Percentiles rank a stretch among this genome's conserved stretches.
Evolutionary conservation across 1,140 invertebrate genomes (phyloP).

Genomic region (Myzus persicae): DNA sequence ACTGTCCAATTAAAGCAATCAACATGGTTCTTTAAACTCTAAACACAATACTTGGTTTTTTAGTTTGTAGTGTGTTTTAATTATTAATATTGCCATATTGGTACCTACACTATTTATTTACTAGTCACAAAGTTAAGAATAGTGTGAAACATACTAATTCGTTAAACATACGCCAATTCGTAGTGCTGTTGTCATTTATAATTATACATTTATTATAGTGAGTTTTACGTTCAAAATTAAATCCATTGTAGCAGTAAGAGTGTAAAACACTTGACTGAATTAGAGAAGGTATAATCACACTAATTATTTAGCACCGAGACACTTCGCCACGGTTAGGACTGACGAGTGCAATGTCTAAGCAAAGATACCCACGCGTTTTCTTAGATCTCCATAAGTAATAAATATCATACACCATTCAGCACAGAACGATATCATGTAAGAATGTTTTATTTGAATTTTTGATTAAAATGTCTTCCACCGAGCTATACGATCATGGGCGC

Average conservation of each 20-base stretch:
- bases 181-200: neutral
- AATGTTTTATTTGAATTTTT: neutral
- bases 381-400: neutral
- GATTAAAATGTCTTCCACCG: neutral
- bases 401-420: neutral
- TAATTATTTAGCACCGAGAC: neutral
- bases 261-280: neutral
- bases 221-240: constrained; percentile 7
- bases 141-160: neutral
- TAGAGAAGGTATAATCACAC: neutral
- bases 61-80: neutral
- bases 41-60: no score
- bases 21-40: no score
- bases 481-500: no score
- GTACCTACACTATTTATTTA: neutral
- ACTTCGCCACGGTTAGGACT: neutral
- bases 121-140: neutral
- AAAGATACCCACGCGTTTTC: neutral
- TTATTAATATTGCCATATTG: no score
- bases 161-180: neutral
- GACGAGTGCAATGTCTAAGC: neutral
- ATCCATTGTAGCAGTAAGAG: neutral
- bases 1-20: no score
- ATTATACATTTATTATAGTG: neutral
- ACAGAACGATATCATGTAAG: neutral